Evolutionary conservation across 2,113 vertebrate genomes (phyloP), one percentile per base, ranked within the genome.

Genomic region (Vimba vimba): DNA sequence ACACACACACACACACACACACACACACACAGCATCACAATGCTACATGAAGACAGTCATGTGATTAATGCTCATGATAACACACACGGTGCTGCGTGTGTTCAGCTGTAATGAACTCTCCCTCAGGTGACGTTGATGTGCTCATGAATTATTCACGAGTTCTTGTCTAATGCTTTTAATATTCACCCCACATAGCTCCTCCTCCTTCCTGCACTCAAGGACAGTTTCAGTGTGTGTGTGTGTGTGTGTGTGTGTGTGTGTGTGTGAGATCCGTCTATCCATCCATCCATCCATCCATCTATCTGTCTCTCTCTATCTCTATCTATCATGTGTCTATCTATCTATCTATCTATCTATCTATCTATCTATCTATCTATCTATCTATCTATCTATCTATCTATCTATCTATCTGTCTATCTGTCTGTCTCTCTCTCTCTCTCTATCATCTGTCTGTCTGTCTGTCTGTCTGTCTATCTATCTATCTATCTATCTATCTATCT

Each of bases 121-220:
- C 79, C 19, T 69, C 6, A 69, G 81, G 86, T 74, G 77, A 68
- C 76, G 55, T 59, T 76, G 50, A 25, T 21, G 52, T 43, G 52
- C 85, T 86, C 17, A 88, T 91, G 11, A 89, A 88, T 89, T 80
- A 89, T 90, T 87, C 88, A 89, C 74, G 23, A 75, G 64, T 13
- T 57, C 19, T 68, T 36, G 21, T 45, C 78, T 81, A 50, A 75
- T 74, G 62, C 43, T 15, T 76, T 91, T 88, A 80, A 86, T 88
- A 88, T 90, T 87, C 88, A 77, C 33, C 11, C 60, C 68, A 66
- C 50, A 4, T 7, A 85, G 25, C 84, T 66, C 64, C 69, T 76
- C 79, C 66, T 71, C 43, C 52, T 79, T 27, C 64, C 52, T 62
- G 33, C 57, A 55, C 74, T 83, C 87, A 88, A 88, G 87, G 87